Base-by-base conservation (phyloP, 2,797 vertebrate species). In the Sebastes melanostomus region DNA sequence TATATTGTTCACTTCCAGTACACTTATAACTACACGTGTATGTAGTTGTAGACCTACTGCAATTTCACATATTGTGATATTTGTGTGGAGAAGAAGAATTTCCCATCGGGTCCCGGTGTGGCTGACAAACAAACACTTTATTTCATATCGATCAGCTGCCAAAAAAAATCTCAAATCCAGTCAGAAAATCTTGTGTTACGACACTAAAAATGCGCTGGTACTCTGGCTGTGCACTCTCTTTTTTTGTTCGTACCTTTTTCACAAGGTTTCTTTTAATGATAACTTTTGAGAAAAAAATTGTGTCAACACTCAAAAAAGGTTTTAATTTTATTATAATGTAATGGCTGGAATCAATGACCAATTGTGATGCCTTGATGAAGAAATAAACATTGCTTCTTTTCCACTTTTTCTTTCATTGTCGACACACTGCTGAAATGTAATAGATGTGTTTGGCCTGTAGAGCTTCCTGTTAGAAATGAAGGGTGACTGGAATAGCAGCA, bases 301-400 rank as follows among this genome's bases (percentile, higher is more conserved):
- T 69, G 62, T 83, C 61, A 25, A 81, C 56, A 72, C 4, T 22
- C 24, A 22, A 56, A 55, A 50, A 65, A 59, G 22, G 61, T 81
- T 87, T 90, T 79, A 65, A 72, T 71, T 85, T 63, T 70, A 65
- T 76, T 72, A 50, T 75, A 55, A 85, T 70, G 75, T 83, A 78
- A 68, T 80, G 75, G 82, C 83, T 89, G 82, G 78, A 88, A 82
- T 90, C 69, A 62, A 60, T 78, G 75, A 86, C 82, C 83, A 76
- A 82, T 86, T 81, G 80, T 87, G 90, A 90, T 93, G 87, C 89
- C 88, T 93, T 94, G 86, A 88, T 90, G 84, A 91, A 80, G 69
- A 93, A 95, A 94, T 93, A 95, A 94, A 94, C 87, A 76, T 84
- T 77, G 91, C 89, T 94, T 92, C 58, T 82, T 91, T 91, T 92